Percentiles rank a stretch among this genome's conserved stretches.
These are phyloP conservation scores for Harlomillsia oculata DNA, from an alignment of 1,140 invertebrate genomes.

Conservation along the genomic window DNA sequence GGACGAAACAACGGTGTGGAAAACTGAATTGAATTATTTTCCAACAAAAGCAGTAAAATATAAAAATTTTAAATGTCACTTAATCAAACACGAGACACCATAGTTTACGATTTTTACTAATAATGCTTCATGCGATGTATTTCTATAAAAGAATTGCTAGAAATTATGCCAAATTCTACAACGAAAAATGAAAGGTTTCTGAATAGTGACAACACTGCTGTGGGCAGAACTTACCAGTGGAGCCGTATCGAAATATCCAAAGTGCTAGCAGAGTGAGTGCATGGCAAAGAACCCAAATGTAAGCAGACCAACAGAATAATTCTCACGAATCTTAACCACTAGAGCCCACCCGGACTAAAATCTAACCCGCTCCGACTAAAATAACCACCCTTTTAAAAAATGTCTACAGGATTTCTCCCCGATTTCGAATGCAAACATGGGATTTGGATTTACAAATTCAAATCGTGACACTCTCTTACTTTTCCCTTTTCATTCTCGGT, in stretches of 20 bases:
- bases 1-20: too few species aligned
- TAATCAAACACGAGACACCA: background rate
- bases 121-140: background rate
- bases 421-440: too few species aligned
- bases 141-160: background rate
- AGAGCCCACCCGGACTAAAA: too few species aligned
- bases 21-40: too few species aligned
- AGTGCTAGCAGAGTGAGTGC: slow-evolving; percentile 24
- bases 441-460: too few species aligned
- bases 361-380: too few species aligned
- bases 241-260: slow-evolving; percentile 35
- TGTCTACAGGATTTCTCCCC: too few species aligned
- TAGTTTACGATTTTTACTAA: background rate
- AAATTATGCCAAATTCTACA: background rate
- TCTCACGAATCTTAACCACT: too few species aligned
- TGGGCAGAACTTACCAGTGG: slow-evolving; percentile 34
- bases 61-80: background rate
- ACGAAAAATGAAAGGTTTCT: background rate
- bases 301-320: background rate
- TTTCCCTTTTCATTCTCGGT: too few species aligned
- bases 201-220: too few species aligned
- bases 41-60: background rate
- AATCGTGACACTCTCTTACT: too few species aligned
- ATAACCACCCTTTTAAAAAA: too few species aligned
- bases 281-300: slow-evolving; percentile 7